Conservation (phyloP, 2,888 invertebrate genomes). For the Chrysotoxum bicinctum region DNA sequence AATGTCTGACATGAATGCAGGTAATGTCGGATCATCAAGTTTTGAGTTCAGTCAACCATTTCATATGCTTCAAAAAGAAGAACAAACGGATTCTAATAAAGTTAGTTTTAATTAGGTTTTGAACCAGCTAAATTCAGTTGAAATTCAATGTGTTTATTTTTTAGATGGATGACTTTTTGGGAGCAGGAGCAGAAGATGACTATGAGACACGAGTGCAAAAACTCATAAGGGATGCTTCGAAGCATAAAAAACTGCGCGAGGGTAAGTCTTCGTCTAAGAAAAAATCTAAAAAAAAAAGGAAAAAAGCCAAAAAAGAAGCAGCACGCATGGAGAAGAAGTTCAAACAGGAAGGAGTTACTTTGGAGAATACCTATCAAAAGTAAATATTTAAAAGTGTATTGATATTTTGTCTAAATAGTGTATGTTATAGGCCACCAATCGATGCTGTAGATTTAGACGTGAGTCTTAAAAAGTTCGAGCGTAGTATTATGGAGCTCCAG, state of each 20-base stretch:
- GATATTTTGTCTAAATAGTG: slow-evolving; percentile 66
- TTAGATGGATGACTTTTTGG: slow-evolving; percentile 87
- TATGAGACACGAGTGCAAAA: slow-evolving; percentile 94
- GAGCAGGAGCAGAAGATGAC: slow-evolving; percentile 89
- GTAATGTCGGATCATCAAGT: slow-evolving; percentile 44
- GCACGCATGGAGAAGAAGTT: slow-evolving; percentile 84
- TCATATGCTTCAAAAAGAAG: slow-evolving; percentile 79
- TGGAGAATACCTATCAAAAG: slow-evolving; percentile 86
- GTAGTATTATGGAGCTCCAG: slow-evolving; percentile 78
- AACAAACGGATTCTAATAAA: slow-evolving; percentile 34
- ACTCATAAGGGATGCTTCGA: slow-evolving; percentile 91
- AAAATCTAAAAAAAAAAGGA: slow-evolving; percentile 83
- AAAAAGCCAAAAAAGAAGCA: slow-evolving; percentile 81
- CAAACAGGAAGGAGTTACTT: slow-evolving; percentile 86
- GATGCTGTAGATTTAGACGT: slow-evolving; percentile 75
- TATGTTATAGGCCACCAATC: slow-evolving; percentile 82
- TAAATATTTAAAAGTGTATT: slow-evolving; percentile 76
- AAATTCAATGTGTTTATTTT: not conserved
- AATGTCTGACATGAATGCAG: slow-evolving; percentile 88
- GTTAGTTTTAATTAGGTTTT: slow-evolving; percentile 2
- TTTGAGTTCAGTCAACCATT: slow-evolving; percentile 87
- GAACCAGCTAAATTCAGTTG: not conserved
- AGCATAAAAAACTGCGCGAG: slow-evolving; percentile 86
- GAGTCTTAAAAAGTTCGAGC: slow-evolving; percentile 77
- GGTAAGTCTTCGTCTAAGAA: slow-evolving; percentile 82